Evolutionary conservation across 2,113 vertebrate genomes (phyloP), one percentile per base, ranked within the genome.

Genomic region (Dipodomys spectabilis): DNA sequence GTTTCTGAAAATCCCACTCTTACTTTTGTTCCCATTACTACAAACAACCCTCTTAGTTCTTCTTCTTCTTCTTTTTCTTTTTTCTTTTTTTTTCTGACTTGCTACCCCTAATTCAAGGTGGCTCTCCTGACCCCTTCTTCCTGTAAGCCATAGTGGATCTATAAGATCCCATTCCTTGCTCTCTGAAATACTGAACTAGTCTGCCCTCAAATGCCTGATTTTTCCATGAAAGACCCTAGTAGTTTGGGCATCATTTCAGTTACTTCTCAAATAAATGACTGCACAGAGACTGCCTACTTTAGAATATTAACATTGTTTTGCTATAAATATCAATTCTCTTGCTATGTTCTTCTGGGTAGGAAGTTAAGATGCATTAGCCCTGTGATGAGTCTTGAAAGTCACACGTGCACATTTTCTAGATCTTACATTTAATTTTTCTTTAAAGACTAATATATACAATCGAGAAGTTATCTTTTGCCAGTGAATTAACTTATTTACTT

Each of bases 71-170:
- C 35, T 39, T 39, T 39, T 39, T 39, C 35, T 39, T 39, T 39
- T 72, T 30, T 30, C 75, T 44, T 32, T 49, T 65, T 82, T 64
- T 30, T 39, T 82, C 35, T 32, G 35, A 44, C 81, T 69, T 62
- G 8, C 72, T 45, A 23, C 64, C 2, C 27, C 23, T 25, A 16
- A 1, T 86, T 90, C 35, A 32, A 32, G 83, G 75, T 57, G 73
- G 20, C 65, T 69, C 72, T 80, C 74, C 35, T 18, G 30, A 87
- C 30, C 25, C 64, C 49, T 93, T 5, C 65, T 64, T 92, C 28
- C 88, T 60, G 57, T 83, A 96, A 96, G 96, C 96, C 97, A 96
- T 95, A 91, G 68, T n/a, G 79, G 90, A 82, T 77, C 93, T n/a
- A 23, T 44, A 13, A 73, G 90, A 45, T 82, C 71, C 92, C 73